Evolutionary conservation across 2,113 vertebrate species (phyloP).

Genomic region (Tursiops truncatus): DNA sequence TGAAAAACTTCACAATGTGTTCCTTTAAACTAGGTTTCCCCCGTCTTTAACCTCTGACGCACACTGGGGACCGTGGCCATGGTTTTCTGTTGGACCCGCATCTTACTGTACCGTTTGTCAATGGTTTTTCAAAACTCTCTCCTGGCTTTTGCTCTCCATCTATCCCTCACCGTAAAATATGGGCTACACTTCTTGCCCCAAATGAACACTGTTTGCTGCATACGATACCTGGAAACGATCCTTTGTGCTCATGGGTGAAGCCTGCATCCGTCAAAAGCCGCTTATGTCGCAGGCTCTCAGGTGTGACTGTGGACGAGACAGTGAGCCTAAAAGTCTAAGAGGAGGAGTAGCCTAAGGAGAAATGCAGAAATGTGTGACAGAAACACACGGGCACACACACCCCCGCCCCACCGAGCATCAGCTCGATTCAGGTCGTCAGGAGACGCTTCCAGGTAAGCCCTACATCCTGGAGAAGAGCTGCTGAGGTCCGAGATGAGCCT

Average conservation of each 20-base stretch:
- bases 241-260: fast-evolving
- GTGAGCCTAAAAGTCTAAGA: neutral
- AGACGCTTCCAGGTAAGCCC: fast-evolving
- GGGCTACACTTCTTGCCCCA: fast-evolving
- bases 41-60: fast-evolving
- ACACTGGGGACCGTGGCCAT: fast-evolving
- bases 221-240: fast-evolving
- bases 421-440: fast-evolving
- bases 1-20: fast-evolving
- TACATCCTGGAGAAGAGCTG: neutral
- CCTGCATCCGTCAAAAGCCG: neutral
- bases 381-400: fast-evolving
- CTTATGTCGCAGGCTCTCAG: fast-evolving
- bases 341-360: neutral
- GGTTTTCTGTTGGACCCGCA: fast-evolving
- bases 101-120: fast-evolving
- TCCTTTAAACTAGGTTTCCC: fast-evolving
- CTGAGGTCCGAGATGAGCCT: no score
- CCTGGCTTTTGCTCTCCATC: neutral
- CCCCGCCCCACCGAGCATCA: neutral
- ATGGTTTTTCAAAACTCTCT: fast-evolving
- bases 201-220: fast-evolving
- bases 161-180: fast-evolving
- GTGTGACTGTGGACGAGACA: fast-evolving
- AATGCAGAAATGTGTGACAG: fast-evolving